Conservation (phyloP, 2,888 invertebrate genomes). For the Linyphia triangularis region DNA sequence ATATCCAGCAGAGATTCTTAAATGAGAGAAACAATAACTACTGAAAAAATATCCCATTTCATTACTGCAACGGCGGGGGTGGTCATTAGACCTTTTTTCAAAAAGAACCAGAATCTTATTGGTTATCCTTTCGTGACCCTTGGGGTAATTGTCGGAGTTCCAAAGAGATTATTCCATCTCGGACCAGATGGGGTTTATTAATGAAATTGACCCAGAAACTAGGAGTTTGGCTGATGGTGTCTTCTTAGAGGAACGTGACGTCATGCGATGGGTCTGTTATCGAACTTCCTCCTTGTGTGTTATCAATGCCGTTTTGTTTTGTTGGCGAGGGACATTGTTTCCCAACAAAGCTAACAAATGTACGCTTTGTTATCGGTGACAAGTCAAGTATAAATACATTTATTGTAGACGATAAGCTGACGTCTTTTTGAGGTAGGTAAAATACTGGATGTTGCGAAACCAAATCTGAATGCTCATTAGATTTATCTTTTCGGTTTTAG, state of each 20-base stretch:
- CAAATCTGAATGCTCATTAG: too few relatives aligned
- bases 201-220: constrained; percentile 68
- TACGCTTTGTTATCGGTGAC: neutral
- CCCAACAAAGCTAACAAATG: neutral
- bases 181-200: constrained; percentile 33
- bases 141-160: constrained; percentile 3
- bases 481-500: too few relatives aligned
- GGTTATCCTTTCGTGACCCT: constrained; percentile 35
- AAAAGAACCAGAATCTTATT: neutral
- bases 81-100: constrained; percentile 1
- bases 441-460: too few relatives aligned
- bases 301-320: constrained; percentile 1
- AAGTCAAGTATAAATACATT: too few relatives aligned
- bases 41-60: neutral
- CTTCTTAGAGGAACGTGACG: constrained; percentile 27
- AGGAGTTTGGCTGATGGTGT: neutral
- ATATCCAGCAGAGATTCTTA: neutral
- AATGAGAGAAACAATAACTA: constrained; percentile 8
- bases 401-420: too few relatives aligned
- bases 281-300: constrained; percentile 30
- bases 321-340: neutral
- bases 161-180: constrained; percentile 1
- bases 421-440: too few relatives aligned
- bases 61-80: neutral
- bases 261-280: constrained; percentile 14